Conservation (phyloP, 1,140 invertebrate species). For the Drosophila jambulina region DNA sequence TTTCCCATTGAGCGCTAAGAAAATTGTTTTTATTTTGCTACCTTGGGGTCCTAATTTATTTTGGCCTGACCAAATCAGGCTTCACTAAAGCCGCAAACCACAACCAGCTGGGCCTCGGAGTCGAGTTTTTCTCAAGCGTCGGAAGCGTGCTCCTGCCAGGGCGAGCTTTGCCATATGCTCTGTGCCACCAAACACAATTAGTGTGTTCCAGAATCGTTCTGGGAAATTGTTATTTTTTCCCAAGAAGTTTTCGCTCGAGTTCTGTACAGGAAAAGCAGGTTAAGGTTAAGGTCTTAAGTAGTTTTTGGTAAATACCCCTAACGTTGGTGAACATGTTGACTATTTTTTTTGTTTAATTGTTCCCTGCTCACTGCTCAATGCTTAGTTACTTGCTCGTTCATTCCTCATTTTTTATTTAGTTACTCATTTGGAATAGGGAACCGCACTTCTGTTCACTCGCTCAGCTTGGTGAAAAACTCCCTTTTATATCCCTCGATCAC, state of each 20-base stretch:
- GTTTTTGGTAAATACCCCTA: background rate
- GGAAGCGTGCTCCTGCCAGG: background rate
- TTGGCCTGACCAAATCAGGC: conserved; percentile 15
- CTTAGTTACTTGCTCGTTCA: background rate
- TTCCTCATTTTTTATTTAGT: too few species aligned
- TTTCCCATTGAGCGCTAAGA: conserved; percentile 17
- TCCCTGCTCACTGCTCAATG: background rate
- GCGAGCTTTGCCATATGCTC: conserved; percentile 6
- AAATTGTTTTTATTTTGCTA: conserved; percentile 33
- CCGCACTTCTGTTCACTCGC: background rate
- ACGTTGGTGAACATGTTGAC: background rate
- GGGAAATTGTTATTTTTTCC: background rate
- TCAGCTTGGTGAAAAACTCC: background rate
- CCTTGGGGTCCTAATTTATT: conserved; percentile 27
- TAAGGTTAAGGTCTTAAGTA: background rate
- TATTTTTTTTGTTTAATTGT: background rate
- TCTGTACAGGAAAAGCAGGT: background rate
- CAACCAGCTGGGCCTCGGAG: background rate
- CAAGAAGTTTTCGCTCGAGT: background rate
- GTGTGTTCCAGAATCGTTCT: background rate
- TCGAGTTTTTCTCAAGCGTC: background rate
- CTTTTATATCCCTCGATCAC: background rate
- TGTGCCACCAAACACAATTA: conserved; percentile 4
- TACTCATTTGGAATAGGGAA: background rate
- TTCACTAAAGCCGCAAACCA: conserved; percentile 11